These are phyloP conservation scores for Hestina assimilis DNA, from an alignment of 1,140 invertebrate species.

Conservation along the genomic window DNA sequence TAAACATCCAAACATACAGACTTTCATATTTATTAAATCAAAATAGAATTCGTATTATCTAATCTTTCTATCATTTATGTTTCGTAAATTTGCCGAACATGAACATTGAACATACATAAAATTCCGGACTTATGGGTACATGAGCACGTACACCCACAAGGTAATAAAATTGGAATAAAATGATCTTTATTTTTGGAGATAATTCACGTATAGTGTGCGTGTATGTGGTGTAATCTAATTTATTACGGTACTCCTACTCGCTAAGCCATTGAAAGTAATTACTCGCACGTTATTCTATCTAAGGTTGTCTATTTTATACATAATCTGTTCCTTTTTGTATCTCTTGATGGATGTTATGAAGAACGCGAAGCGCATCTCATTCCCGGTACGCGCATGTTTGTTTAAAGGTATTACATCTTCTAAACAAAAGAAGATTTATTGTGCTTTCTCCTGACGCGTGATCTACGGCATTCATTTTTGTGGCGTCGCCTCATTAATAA, in stretches of 20 bases:
- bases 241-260: slow-evolving; percentile 13
- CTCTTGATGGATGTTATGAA: slow-evolving; percentile 23
- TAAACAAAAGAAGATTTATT: slow-evolving; percentile 68
- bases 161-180: slow-evolving; percentile 11
- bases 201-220: slow-evolving; percentile 9
- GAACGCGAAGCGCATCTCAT: slow-evolving; percentile 34
- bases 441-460: slow-evolving; percentile 55
- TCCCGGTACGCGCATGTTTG: slow-evolving; percentile 43
- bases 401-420: slow-evolving; percentile 53
- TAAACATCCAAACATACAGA: no score
- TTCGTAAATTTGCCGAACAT: no score
- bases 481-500: slow-evolving; percentile 53
- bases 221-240: slow-evolving; percentile 14
- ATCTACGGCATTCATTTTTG: slow-evolving; percentile 48
- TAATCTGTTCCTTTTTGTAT: slow-evolving; percentile 18
- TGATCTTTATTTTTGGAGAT: neutral
- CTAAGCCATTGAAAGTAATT: slow-evolving; percentile 15
- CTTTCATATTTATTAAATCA: no score
- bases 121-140: no score
- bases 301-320: neutral
- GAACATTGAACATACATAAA: no score
- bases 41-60: no score
- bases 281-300: neutral
- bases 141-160: neutral
- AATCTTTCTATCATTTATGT: no score